Evolutionary conservation across 2,113 vertebrate species (phyloP), one percentile per base, ranked within the genome.

Genomic region (Lophochroa leadbeateri): DNA sequence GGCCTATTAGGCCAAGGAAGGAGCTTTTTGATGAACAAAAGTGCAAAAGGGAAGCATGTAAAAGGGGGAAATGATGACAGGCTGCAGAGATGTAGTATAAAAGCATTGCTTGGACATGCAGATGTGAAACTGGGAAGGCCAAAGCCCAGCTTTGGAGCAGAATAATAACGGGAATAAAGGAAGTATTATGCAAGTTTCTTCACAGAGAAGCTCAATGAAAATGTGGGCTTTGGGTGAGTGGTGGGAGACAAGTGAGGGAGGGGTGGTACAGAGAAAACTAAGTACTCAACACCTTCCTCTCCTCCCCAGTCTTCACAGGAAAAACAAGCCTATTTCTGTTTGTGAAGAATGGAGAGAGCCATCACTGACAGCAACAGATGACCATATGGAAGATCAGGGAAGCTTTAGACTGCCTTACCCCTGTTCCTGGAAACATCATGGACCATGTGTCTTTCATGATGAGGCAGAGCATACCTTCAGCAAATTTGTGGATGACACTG

Each of bases 381-480:
- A 35, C 9, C 41, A 9, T 24, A 49, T 15, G 33, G 49, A 68
- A 17, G 11, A 49, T 44, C 9, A 88, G 16, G 16, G 31, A 9
- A 61, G 16, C 13, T 49, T 67, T 55, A 80, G 13, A 13, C 41
- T 93, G 19, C 23, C 20, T 63, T 3, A 4, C 10, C 3, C 19
- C 9, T 6, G 3, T 82, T 71, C 33, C 55, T 80, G 47, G 68
- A 28, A 79, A 64, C 4, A 60, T 60, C 0, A 1, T 47, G 44
- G 17, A 41, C 0, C 0, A 37, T 8, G 7, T 63, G 25, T 17
- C 29, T 61, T 19, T 41, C 13, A 2, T 16, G 20, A 41, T 8
- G 20, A 27, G n/a, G 19, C 46, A 55, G 41, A 47, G 14, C 27
- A 49, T 49, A 20, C 27, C 12, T 16, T 65, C 72, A 57, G 31